Evolutionary conservation across 2,888 invertebrate species (phyloP).

Genomic region (Catonia carolina): DNA sequence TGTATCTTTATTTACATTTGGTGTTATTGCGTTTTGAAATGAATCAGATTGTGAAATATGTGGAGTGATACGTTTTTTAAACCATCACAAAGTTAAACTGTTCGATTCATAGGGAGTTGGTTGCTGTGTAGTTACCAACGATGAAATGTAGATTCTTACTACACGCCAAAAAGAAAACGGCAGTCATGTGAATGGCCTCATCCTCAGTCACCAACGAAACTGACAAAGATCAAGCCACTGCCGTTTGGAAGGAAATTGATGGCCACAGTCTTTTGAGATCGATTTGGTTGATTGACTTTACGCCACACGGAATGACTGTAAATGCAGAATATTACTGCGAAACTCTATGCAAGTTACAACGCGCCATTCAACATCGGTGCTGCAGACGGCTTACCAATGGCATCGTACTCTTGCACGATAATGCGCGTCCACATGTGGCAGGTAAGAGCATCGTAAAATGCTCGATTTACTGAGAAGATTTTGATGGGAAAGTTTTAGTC

Average conservation of each 20-base stretch:
- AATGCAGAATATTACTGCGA: neutral
- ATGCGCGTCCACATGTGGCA: neutral
- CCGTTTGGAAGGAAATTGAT: neutral
- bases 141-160: neutral
- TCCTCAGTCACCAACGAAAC: neutral
- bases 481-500: neutral
- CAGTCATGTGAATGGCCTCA: neutral
- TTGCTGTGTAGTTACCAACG: too few relatives aligned
- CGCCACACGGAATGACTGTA: neutral
- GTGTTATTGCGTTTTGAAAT: too few relatives aligned
- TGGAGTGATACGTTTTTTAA: too few relatives aligned
- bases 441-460: too few relatives aligned
- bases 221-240: neutral
- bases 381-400: neutral
- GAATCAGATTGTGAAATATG: too few relatives aligned
- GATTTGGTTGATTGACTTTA: neutral
- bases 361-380: neutral
- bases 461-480: neutral
- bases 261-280: slow-evolving; percentile 1
- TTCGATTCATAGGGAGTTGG: too few relatives aligned
- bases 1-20: too few relatives aligned
- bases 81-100: too few relatives aligned
- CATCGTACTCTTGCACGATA: neutral
- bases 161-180: neutral
- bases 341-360: neutral